phyloP scores from a whole-genome alignment of 2,797 vertebrate species.

The Tachyglossus aculeatus region DNA sequence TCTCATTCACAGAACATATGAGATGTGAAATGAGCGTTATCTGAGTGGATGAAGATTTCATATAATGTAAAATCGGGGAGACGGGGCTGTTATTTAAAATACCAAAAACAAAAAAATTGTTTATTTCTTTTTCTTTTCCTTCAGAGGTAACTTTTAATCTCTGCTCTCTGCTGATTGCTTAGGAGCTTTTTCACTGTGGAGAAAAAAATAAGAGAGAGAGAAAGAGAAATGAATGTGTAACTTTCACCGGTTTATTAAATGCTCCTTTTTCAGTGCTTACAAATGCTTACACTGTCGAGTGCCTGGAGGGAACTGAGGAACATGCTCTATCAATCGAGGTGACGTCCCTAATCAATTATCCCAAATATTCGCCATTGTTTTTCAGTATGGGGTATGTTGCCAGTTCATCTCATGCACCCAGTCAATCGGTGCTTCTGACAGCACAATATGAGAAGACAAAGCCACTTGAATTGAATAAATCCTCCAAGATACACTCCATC shows the following conservation, averaged over 20 bases:
- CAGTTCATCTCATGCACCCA: background rate
- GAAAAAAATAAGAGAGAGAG: background rate
- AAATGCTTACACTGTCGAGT: background rate
- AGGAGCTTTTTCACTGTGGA: background rate
- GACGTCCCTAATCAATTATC: conserved; percentile 14
- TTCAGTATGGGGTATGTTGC: conserved; percentile 18
- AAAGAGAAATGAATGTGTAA: background rate
- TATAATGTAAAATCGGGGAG: background rate
- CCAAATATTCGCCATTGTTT: conserved; percentile 11
- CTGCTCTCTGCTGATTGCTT: conserved; percentile 1
- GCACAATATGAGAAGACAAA: background rate
- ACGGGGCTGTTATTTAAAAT: conserved; percentile 15
- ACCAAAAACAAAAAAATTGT: background rate
- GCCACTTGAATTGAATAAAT: background rate
- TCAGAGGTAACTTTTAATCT: conserved; percentile 19
- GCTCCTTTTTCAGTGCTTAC: background rate
- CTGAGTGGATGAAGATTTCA: conserved; percentile 23
- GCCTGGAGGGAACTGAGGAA: conserved; percentile 9
- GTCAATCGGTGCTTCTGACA: conserved; percentile 9
- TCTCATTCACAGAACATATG: conserved; percentile 27
- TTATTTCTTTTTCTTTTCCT: background rate
- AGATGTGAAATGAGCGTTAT: conserved; percentile 38
- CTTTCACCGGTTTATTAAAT: conserved; percentile 20
- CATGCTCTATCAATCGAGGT: background rate
- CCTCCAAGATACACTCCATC: background rate